Evolutionary conservation across 2,888 invertebrate species (phyloP).

Genomic region (Hydrotaea cyrtoneurina): DNA sequence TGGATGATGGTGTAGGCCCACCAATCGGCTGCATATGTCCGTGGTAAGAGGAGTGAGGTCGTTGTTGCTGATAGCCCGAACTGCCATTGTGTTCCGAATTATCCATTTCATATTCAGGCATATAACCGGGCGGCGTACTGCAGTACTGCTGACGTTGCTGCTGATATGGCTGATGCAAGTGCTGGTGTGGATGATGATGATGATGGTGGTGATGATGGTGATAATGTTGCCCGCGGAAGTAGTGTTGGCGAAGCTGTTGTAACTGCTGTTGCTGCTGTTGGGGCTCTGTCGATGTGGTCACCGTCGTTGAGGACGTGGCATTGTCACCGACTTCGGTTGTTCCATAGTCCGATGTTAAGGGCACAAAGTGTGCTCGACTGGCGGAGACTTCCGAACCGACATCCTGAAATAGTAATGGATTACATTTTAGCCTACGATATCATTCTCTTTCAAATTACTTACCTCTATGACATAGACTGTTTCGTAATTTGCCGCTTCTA

Average conservation of each 20-base stretch:
- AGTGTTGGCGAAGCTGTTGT: slow-evolving; percentile 53
- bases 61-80: slow-evolving; percentile 50
- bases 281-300: slow-evolving; percentile 56
- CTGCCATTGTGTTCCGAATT: slow-evolving; percentile 2
- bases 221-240: slow-evolving; percentile 57
- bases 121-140: slow-evolving; percentile 51
- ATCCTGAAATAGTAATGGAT: slow-evolving; percentile 43
- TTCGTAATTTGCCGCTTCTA: slow-evolving; percentile 60
- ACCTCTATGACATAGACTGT: slow-evolving; percentile 65
- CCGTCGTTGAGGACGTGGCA: slow-evolving; percentile 52
- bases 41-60: slow-evolving; percentile 13
- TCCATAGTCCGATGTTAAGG: slow-evolving; percentile 46
- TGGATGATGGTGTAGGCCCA: slow-evolving; percentile 31
- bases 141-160: slow-evolving; percentile 54
- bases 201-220: slow-evolving; percentile 66
- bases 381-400: slow-evolving; percentile 61
- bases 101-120: slow-evolving; percentile 58
- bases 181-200: slow-evolving; percentile 63
- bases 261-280: slow-evolving; percentile 48
- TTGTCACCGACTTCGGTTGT: slow-evolving; percentile 38
- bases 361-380: slow-evolving; percentile 59
- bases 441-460: slow-evolving; percentile 12
- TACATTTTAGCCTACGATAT: too few species aligned
- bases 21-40: slow-evolving; percentile 43
- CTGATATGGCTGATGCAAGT: slow-evolving; percentile 61